These are phyloP conservation scores for Sturnira hondurensis DNA, from an alignment of 2,113 vertebrate genomes.

Conservation along the genomic window DNA sequence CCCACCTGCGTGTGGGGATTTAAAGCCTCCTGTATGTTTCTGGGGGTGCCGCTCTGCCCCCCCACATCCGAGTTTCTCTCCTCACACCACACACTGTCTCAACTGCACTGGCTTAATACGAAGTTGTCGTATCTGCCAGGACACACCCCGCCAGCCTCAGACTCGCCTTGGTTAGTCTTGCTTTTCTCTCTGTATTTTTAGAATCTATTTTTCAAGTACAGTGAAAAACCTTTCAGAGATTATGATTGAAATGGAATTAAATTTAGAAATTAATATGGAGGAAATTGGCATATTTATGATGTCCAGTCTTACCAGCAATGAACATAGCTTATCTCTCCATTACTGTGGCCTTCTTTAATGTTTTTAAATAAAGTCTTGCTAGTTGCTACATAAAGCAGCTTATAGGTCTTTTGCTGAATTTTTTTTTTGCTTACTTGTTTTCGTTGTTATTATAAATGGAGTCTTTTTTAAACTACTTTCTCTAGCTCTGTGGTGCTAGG, in stretches of 20 bases:
- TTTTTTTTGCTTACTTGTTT: constrained; percentile 13
- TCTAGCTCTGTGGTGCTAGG: background rate
- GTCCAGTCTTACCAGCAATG: background rate
- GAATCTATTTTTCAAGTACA: background rate
- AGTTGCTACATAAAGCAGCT: background rate
- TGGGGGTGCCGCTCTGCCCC: background rate
- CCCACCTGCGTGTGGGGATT: background rate
- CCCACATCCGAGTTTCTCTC: rapidly evolving
- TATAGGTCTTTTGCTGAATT: background rate
- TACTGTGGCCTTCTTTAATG: background rate
- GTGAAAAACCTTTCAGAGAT: background rate
- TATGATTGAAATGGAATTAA: constrained; percentile 4
- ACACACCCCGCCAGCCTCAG: background rate
- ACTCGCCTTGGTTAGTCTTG: background rate
- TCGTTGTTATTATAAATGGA: constrained; percentile 26
- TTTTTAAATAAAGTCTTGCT: background rate
- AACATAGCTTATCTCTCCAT: background rate
- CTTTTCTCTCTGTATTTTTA: background rate
- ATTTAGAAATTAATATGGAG: background rate
- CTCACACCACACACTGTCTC: rapidly evolving
- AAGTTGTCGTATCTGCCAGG: background rate
- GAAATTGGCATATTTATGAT: background rate
- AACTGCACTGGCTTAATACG: background rate
- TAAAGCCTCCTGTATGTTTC: background rate
- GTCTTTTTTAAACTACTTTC: background rate